Base-by-base conservation (phyloP, 2,797 vertebrate genomes). In the Acanthiza pusilla region DNA sequence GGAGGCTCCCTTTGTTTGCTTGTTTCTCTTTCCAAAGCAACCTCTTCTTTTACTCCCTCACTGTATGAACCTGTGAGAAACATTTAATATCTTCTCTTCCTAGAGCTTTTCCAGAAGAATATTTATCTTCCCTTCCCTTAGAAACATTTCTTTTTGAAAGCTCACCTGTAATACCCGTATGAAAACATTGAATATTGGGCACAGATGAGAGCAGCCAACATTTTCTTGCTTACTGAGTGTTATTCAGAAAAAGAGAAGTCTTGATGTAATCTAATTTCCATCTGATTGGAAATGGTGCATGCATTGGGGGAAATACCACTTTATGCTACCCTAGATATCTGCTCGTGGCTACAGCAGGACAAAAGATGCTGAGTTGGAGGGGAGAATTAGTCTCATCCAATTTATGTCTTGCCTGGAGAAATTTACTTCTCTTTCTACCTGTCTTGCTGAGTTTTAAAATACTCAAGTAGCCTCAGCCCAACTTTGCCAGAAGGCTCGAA, bases 321-420 rank as follows among this genome's bases (percentile, higher is more conserved):
- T 61, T 9, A 21, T 58, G 12, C 29, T 90, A 84, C 42, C 22
- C 17, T 55, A 32, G 19, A 4, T 57, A 26, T 7, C 66, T 76
- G 16, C 22, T 68, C 0, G 0, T 42, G 40, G n/a, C 43, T 54
- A n/a, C 18, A 22, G 14, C 25, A 66, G 17, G 8, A 67, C 22
- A 63, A 16, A 62, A 51, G 43, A 26, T 62, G 13, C 27, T 76
- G 47, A 7, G 2, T 43, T 62, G 40, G 26, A 54, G 70, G 5
- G 10, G 18, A 34, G 5, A 67, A 29, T 68, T 80, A 70, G 7
- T 70, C 61, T 85, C 43, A 70, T 11, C 11, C 32, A 12, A 4
- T 50, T 75, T 63, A 34, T 65, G 23, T 6, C 7, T 38, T 91
- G 16, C 5, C 20, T 38, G 48, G 21, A 51, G 55, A 77, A 45